A percentile compares a stretch with the other conserved stretches of the same genome.
Conservation (phyloP, 92 coral and sea anemone genomes). For the Isaurus tuberculatus region DNA sequence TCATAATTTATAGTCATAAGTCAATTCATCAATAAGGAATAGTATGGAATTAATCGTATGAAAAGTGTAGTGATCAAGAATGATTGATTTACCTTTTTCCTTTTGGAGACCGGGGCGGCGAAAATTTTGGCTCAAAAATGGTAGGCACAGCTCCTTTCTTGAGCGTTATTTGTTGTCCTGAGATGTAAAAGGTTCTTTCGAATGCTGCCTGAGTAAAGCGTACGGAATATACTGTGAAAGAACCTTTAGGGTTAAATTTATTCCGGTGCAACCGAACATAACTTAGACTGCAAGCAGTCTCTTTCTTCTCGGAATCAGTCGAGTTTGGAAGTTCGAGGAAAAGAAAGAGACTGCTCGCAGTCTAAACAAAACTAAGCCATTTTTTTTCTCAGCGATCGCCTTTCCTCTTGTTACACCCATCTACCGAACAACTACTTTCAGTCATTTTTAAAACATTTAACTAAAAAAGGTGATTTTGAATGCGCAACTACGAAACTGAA, state of each 20-base stretch:
- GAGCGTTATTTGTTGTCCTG: too few species aligned
- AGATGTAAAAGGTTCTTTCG: constrained; percentile 2
- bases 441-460: too few species aligned
- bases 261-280: not conserved
- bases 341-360: too few species aligned
- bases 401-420: too few species aligned
- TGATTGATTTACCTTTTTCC: constrained; percentile 26
- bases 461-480: too few species aligned
- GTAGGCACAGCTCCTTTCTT: constrained; percentile 22
- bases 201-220: constrained; percentile 11
- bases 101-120: constrained; percentile 26
- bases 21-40: constrained; percentile 14
- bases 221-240: constrained; percentile 2
- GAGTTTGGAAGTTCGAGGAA: too few species aligned
- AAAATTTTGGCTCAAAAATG: not conserved
- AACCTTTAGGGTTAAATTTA: constrained; percentile 21
- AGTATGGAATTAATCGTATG: not conserved
- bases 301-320: too few species aligned
- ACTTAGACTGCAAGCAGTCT: too few species aligned
- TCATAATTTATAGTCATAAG: not conserved
- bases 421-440: too few species aligned
- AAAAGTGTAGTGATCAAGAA: not conserved
- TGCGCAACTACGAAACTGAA: too few species aligned
- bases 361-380: too few species aligned
- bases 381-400: too few species aligned